Percentiles rank a stretch among this genome's conserved stretches.
Evolutionary conservation across 2,113 vertebrate species (phyloP).

Genomic region (Xenopus tropicalis): UCB_Xtro_10.0 CM004446.2:101046501-101047000

Average conservation of each 20-base stretch:
- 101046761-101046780: slow-evolving; percentile 63
- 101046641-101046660: slow-evolving; percentile 60
- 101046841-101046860: slow-evolving; percentile 45
- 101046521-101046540: slow-evolving; percentile 32
- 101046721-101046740: slow-evolving; percentile 99
- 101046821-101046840: slow-evolving; percentile 16
- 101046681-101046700: slow-evolving; percentile 92
- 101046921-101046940: too few relatives aligned
- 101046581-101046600: slow-evolving; percentile 77
- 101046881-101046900: slow-evolving; percentile 17
- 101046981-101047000: too few relatives aligned
- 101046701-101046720: slow-evolving; percentile 82
- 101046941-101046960: too few relatives aligned
- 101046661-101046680: slow-evolving; percentile 95
- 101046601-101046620: slow-evolving; percentile 74
- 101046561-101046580: slow-evolving; percentile 78
- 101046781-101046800: slow-evolving; percentile 91
- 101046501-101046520: too few relatives aligned
- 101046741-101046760: slow-evolving; percentile 99
- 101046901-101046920: too few relatives aligned
- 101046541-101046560: slow-evolving; percentile 71
- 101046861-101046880: slow-evolving; percentile 25
- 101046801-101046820: slow-evolving; percentile 92
- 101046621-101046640: slow-evolving; percentile 62
- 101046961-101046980: too few relatives aligned